These are phyloP conservation scores for Hypomesus transpacificus DNA, from an alignment of 2,113 vertebrate species.

Conservation along the genomic window DNA sequence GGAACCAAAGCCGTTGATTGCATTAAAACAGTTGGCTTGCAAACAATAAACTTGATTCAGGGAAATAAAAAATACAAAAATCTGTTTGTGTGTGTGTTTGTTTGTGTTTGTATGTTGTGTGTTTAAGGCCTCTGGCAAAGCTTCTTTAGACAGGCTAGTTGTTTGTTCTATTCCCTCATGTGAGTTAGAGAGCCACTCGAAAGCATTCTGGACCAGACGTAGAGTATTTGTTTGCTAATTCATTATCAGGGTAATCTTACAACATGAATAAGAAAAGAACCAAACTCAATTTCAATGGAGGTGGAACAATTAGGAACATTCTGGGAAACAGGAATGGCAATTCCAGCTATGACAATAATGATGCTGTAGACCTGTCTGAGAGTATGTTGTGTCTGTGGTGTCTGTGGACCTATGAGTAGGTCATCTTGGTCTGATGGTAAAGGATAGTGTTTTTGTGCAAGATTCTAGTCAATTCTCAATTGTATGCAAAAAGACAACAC, in stretches of 20 bases:
- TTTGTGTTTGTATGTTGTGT: conserved; percentile 12
- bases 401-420: too few species aligned
- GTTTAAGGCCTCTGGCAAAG: conserved; percentile 2
- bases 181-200: conserved; percentile 75
- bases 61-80: conserved; percentile 10
- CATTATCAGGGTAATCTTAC: conserved; percentile 85
- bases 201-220: conserved; percentile 82
- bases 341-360: too few species aligned
- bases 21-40: conserved; percentile 73
- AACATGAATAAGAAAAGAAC: conserved; percentile 87
- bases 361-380: too few species aligned
- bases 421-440: too few species aligned
- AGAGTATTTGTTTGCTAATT: conserved; percentile 87
- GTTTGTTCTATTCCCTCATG: conserved; percentile 60
- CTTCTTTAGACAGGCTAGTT: conserved; percentile 10
- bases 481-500: too few species aligned
- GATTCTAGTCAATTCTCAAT: too few species aligned
- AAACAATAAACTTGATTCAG: conserved; percentile 76
- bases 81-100: conserved; percentile 27
- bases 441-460: too few species aligned
- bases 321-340: too few species aligned
- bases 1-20: conserved; percentile 77
- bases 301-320: conserved; percentile 58
- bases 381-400: too few species aligned
- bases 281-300: conserved; percentile 85